A percentile compares a stretch with the other conserved stretches of the same genome.
phyloP scores from a whole-genome alignment of 2,797 vertebrate genomes.

The Amblyopsis hoosieri region DNA sequence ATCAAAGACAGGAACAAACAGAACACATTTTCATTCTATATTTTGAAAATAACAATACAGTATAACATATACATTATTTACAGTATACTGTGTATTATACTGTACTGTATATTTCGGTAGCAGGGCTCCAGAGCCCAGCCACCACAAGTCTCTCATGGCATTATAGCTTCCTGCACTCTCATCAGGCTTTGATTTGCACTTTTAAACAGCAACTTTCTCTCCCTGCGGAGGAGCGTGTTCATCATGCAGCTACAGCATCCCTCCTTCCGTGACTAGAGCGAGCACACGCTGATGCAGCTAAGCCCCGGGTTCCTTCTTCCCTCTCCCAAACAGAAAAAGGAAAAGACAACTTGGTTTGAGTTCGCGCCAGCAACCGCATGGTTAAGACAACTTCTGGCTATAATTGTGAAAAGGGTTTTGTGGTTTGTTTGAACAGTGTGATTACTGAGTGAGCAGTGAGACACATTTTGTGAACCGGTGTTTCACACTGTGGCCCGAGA shows the following conservation, averaged over 20 bases:
- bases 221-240: constrained; percentile 55
- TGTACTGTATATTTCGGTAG: constrained; percentile 21
- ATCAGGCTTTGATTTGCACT: constrained; percentile 66
- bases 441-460: constrained; percentile 34
- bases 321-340: not conserved
- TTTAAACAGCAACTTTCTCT: constrained; percentile 58
- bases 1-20: too few relatives aligned
- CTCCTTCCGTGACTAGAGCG: constrained; percentile 23
- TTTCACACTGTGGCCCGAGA: constrained; percentile 33
- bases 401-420: constrained; percentile 17
- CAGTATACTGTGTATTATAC: too few relatives aligned
- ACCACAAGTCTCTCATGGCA: constrained; percentile 35
- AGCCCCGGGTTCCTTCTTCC: constrained; percentile 15
- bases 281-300: constrained; percentile 18
- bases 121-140: constrained; percentile 40
- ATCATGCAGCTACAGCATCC: constrained; percentile 40
- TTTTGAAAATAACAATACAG: not conserved
- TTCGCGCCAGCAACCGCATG: not conserved
- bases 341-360: not conserved
- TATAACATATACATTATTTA: constrained; percentile 10
- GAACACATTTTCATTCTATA: too few relatives aligned
- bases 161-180: constrained; percentile 51
- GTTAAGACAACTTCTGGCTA: constrained; percentile 8
- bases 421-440: constrained; percentile 25
- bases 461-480: constrained; percentile 30